Conservation (phyloP, 2,113 vertebrate species). For the Verasper variegatus region DNA sequence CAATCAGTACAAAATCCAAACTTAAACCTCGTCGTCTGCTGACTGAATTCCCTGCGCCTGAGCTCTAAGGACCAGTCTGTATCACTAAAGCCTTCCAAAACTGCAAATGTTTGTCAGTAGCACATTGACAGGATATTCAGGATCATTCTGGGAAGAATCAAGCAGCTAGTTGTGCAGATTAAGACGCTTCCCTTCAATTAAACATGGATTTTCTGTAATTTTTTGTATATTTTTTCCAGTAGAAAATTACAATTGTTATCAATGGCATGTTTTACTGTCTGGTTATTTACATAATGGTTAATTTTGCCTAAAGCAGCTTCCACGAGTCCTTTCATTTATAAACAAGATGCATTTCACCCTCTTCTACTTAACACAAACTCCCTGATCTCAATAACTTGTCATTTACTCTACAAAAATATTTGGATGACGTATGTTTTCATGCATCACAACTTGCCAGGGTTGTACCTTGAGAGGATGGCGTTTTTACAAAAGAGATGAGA, state of each 20-base stretch:
- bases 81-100: not conserved
- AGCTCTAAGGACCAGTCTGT: not conserved
- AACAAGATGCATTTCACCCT: not conserved
- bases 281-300: too few species aligned
- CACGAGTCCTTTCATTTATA: too few species aligned
- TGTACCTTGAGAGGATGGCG: not conserved
- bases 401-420: not conserved
- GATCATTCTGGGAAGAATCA: not conserved
- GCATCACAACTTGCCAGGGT: not conserved
- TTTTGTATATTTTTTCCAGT: too few species aligned
- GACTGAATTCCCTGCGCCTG: not conserved
- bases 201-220: not conserved
- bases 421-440: not conserved
- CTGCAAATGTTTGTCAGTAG: not conserved
- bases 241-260: not conserved
- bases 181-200: not conserved
- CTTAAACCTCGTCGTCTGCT: slow-evolving; percentile 1
- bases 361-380: not conserved
- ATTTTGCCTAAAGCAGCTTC: not conserved
- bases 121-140: not conserved
- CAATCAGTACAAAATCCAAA: slow-evolving; percentile 19
- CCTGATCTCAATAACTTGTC: not conserved
- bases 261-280: not conserved
- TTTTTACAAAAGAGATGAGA: not conserved
- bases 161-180: not conserved